These are phyloP conservation scores for Picus viridis DNA, from an alignment of 2,797 vertebrate genomes.

Conservation along the genomic window DNA sequence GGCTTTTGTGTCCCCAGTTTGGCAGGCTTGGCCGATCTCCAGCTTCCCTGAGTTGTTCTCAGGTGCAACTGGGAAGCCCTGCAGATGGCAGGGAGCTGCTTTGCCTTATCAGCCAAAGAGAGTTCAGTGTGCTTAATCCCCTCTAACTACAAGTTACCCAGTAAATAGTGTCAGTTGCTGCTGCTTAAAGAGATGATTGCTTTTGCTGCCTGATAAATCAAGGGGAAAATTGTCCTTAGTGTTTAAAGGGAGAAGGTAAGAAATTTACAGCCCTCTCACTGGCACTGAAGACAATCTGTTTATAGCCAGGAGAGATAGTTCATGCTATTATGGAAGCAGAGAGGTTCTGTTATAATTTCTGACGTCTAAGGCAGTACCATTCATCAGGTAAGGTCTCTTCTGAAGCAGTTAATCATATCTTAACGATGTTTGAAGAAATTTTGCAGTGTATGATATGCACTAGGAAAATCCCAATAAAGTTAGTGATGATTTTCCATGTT, in stretches of 20 bases:
- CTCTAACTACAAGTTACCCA: slow-evolving; percentile 25
- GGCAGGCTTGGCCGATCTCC: background rate
- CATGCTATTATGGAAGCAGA: background rate
- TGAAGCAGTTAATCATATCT: background rate
- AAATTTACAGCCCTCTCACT: background rate
- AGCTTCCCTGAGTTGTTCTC: fast-evolving
- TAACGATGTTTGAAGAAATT: background rate
- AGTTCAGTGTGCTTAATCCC: background rate
- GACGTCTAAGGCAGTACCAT: background rate
- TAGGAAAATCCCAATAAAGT: background rate
- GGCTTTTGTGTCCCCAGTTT: fast-evolving
- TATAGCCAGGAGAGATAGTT: background rate
- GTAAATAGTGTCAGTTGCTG: slow-evolving; percentile 37
- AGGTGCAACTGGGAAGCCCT: background rate
- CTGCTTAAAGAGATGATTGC: slow-evolving; percentile 28
- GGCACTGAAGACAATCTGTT: background rate
- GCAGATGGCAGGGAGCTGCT: background rate
- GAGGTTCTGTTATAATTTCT: background rate
- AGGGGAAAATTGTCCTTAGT: background rate
- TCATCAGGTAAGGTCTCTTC: background rate
- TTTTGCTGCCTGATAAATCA: slow-evolving; percentile 2
- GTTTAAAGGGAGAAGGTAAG: background rate
- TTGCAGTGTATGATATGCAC: background rate
- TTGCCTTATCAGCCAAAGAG: background rate
- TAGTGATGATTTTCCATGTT: background rate